Base-by-base conservation (phyloP, 2,113 vertebrate genomes). In the Candoia aspera region DNA sequence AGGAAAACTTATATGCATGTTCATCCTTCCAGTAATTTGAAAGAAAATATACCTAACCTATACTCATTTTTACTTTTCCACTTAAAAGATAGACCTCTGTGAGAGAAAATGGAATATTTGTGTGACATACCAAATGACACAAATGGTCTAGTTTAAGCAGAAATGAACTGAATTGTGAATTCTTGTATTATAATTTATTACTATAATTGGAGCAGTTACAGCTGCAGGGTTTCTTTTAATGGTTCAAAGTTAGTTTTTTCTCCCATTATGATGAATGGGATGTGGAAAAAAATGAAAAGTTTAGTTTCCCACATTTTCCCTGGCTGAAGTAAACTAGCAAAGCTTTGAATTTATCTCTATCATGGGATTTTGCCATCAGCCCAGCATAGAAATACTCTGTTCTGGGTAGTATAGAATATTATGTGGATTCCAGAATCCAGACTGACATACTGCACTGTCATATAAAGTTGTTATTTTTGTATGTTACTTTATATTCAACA, bases 11-110 rank as follows among this genome's bases (percentile, higher is more conserved):
- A 49, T 96, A 96, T 93, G 93, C 94, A 96, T 96, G 97, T 97
- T 95, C 88, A 94, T 57, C 95, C 96, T 96, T 90, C 95, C 94
- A 95, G 93, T 94, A 93, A 91, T 96, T 97, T 97, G 91, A 95
- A 89, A 96, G 94, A 90, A 33, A 91, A 94, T 15, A 0, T 93
- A 93, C 96, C 83, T 89, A 90, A 95, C 87, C 96, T 92, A 95
- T 90, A 91, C 93, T 96, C 93, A 90, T 87, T 93, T 6, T 93
- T 83, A 79, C 57, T 94, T 95, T 49, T 95, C 55, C 86, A 90
- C 1, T 5, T 96, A 96, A 96, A 91, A 95, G 86, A 91, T 59
- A 95, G 60, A 95, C 24, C 1, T 83, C n/a, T 87, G 49, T 42
- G 91, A 85, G 95, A 94, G 60, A 92, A 97, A 97, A 95, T 58